These are phyloP conservation scores for Patella caerulea DNA, from an alignment of 2,888 invertebrate genomes.

Conservation along the genomic window DNA sequence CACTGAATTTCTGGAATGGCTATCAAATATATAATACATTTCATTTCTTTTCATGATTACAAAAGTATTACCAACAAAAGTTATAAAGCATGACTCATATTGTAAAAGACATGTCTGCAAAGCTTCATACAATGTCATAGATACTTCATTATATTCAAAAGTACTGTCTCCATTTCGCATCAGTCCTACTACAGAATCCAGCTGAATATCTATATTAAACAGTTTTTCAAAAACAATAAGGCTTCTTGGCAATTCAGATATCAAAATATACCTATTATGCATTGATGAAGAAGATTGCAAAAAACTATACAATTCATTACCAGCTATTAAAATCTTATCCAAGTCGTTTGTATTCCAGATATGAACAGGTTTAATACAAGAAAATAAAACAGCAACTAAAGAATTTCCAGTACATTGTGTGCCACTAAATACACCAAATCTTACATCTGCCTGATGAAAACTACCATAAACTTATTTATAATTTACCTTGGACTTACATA, in stretches of 20 bases:
- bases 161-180: no score
- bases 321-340: neutral
- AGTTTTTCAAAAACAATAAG: neutral
- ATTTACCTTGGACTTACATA: no score
- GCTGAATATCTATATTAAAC: neutral
- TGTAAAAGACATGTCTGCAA: neutral
- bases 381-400: neutral
- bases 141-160: neutral
- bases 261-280: neutral
- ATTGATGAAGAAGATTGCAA: neutral
- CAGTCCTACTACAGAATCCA: neutral
- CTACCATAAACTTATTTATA: no score
- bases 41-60: conserved; percentile 3
- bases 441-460: neutral
- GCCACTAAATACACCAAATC: neutral
- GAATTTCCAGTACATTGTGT: neutral
- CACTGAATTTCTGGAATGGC: neutral
- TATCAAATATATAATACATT: neutral
- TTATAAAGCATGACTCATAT: conserved; percentile 4
- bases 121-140: neutral
- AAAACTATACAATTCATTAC: neutral
- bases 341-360: neutral
- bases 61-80: conserved; percentile 1
- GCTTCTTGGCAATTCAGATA: neutral
- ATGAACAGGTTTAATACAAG: neutral